Conservation (phyloP, 2,888 invertebrate species). For the Andrena haemorrhoa region DNA sequence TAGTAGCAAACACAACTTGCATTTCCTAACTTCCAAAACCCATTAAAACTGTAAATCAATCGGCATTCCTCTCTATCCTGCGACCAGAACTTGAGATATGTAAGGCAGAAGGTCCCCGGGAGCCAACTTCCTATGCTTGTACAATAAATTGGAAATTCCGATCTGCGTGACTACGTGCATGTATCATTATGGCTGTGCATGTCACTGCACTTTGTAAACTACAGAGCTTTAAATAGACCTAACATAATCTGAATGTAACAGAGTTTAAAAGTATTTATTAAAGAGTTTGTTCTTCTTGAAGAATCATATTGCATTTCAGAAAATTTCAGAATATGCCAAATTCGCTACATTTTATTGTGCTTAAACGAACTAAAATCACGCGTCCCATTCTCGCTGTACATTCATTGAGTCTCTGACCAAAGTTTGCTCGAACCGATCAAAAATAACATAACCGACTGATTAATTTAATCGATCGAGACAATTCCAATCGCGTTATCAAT, state of each 20-base stretch:
- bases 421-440: too few species aligned
- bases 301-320: too few species aligned
- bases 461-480: neutral
- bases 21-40: conserved; percentile 59
- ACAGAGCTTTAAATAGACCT: neutral
- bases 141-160: conserved; percentile 52
- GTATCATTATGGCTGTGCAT: neutral
- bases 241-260: neutral
- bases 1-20: conserved; percentile 15
- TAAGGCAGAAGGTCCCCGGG: conserved; percentile 32
- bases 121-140: conserved; percentile 28
- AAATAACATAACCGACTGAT: neutral
- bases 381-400: too few species aligned
- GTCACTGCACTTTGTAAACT: too few species aligned
- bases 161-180: conserved; percentile 5
- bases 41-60: conserved; percentile 70
- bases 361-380: too few species aligned
- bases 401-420: too few species aligned
- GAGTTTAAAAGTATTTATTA: too few species aligned
- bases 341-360: too few species aligned
- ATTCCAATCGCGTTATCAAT: neutral
- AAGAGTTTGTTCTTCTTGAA: too few species aligned
- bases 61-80: conserved; percentile 57
- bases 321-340: too few species aligned
- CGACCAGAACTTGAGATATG: conserved; percentile 53